Conservation (phyloP, 2,797 vertebrate genomes). For the Distichodus sexfasciatus region DNA sequence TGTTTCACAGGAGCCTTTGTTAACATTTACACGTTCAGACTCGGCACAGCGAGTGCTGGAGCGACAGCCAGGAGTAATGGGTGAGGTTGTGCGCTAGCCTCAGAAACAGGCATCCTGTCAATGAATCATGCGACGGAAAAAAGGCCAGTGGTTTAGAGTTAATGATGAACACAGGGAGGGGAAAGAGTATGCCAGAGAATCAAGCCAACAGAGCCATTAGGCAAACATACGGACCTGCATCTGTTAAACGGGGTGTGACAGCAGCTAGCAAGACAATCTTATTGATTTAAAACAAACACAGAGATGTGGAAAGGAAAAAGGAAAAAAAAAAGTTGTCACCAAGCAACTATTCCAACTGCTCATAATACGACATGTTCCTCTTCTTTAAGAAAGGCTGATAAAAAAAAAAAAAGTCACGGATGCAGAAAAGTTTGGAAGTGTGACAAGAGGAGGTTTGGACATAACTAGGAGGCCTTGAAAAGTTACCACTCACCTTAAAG, state of each 20-base stretch:
- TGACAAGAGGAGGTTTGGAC: background rate
- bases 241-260: constrained; percentile 13
- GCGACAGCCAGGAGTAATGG: constrained; percentile 40
- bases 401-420: background rate
- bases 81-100: constrained; percentile 39
- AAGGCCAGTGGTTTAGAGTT: constrained; percentile 60
- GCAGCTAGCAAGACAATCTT: background rate
- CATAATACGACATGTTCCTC: background rate
- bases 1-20: constrained; percentile 33
- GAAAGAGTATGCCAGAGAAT: constrained; percentile 13
- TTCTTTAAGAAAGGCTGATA: background rate
- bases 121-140: constrained; percentile 68
- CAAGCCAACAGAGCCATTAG: constrained; percentile 24
- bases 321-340: background rate
- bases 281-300: background rate
- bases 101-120: constrained; percentile 58
- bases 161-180: constrained; percentile 63
- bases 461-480: background rate
- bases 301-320: background rate
- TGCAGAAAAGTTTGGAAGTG: background rate
- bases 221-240: constrained; percentile 39
- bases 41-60: constrained; percentile 2
- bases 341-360: background rate
- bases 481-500: constrained; percentile 64
- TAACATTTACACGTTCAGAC: background rate